Evolutionary conservation across 2,113 vertebrate genomes (phyloP).

Genomic region (Clarias magur): DNA sequence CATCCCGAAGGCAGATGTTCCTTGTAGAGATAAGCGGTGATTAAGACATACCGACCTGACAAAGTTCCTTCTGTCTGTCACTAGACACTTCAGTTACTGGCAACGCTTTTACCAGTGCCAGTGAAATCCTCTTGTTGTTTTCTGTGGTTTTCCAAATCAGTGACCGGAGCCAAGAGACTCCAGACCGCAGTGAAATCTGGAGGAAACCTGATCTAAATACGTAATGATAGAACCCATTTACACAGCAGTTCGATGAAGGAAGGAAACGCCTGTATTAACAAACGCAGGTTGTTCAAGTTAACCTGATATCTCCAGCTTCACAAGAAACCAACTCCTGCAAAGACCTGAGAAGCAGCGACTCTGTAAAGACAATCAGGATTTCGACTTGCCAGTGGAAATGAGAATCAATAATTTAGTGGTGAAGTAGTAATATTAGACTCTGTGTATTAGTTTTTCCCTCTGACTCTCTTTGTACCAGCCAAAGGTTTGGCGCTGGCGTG

Average conservation of each 20-base stretch:
- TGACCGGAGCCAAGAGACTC: constrained; percentile 8
- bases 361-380: neutral
- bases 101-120: neutral
- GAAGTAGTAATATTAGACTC: constrained; percentile 10
- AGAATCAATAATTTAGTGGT: constrained; percentile 12
- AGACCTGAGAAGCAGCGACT: neutral
- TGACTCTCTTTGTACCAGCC: neutral
- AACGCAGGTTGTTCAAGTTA: neutral
- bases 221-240: neutral
- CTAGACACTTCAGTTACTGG: constrained; percentile 12
- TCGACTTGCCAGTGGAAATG: neutral
- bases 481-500: neutral
- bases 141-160: constrained; percentile 16
- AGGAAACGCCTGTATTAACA: constrained; percentile 12
- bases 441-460: neutral
- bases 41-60: constrained; percentile 9
- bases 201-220: constrained; percentile 28
- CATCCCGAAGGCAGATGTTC: constrained; percentile 6
- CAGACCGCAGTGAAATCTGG: constrained; percentile 12
- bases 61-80: constrained; percentile 10
- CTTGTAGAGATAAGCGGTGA: neutral
- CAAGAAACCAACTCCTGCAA: neutral
- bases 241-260: neutral
- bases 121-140: constrained; percentile 14
- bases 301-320: neutral